phyloP scores from a whole-genome alignment of 2,113 vertebrate species.

The Holacanthus passer region DNA sequence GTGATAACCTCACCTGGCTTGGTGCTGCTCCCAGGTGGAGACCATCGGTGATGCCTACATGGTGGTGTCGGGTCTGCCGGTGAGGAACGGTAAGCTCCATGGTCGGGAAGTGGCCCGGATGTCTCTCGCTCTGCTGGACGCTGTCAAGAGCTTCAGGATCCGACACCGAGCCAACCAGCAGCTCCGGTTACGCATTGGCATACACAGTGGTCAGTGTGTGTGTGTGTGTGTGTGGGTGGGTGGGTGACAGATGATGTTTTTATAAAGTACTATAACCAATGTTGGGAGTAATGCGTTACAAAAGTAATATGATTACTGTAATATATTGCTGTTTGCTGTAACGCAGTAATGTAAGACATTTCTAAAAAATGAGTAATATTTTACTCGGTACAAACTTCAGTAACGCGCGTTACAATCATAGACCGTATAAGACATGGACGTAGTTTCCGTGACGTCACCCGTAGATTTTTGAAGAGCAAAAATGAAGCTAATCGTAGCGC shows the following conservation, averaged over 20 bases:
- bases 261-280: slow-evolving; percentile 53
- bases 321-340: too few relatives aligned
- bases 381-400: too few relatives aligned
- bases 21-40: slow-evolving; percentile 87
- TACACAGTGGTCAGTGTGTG: slow-evolving; percentile 88
- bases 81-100: slow-evolving; percentile 91
- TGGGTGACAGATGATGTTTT: not conserved
- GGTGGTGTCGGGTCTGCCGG: slow-evolving; percentile 95
- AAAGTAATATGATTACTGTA: too few relatives aligned
- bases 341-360: too few relatives aligned
- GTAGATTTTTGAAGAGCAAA: too few relatives aligned
- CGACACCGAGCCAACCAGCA: slow-evolving; percentile 89
- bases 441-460: too few relatives aligned
- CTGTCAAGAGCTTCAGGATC: slow-evolving; percentile 91
- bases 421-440: too few relatives aligned
- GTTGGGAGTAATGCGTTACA: too few relatives aligned
- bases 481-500: too few relatives aligned
- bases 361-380: too few relatives aligned
- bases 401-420: too few relatives aligned
- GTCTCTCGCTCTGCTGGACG: slow-evolving; percentile 91
- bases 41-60: slow-evolving; percentile 97
- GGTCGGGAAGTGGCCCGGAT: slow-evolving; percentile 91
- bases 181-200: slow-evolving; percentile 90
- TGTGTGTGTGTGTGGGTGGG: slow-evolving; percentile 80
- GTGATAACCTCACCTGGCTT: not conserved